Evolutionary conservation across 2,888 invertebrate genomes (phyloP), one percentile per base, ranked within the genome.

Genomic region (Ganaspis brasiliensis): DNA sequence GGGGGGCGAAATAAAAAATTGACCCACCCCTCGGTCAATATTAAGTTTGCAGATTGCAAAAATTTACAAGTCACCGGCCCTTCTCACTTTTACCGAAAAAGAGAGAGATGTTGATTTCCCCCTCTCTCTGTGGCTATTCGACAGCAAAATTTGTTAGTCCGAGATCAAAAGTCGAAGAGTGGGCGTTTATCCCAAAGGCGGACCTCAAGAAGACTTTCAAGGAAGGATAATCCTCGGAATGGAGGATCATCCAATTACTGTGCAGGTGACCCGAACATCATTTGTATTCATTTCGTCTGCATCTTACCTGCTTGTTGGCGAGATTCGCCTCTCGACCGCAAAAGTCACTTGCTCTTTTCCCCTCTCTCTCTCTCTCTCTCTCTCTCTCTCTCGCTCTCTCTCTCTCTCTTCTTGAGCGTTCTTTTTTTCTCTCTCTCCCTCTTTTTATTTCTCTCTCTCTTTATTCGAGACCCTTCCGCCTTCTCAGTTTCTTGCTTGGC

Each of bases 191-290:
- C 59, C 74, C 75, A 61, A n/a, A 79, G 75, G 81, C 81, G 80
- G 75, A 83, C 83, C 84, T 81, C 75, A 76, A 67, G 74, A 76
- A 77, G 72, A 80, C 85, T 81, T 86, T 88, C 82, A 86, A 78
- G 83, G 82, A 75, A 82, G 84, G 87, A 87, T 89, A 86, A 90
- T 89, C 89, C 87, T 80, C 67, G 77, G 85, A 88, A 87, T 87
- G 79, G 84, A 85, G 84, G 85, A 87, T 89, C 87, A 88, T 89
- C 88, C 89, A 90, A 89, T 89, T 90, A 89, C 79, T 80, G 81
- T 82, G 82, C 87, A 87, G 87, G 89, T 89, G 87, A 89, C 87
- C 87, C 83, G 59, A 81, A 81, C 82, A 80, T 89, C 86, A 88
- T 90, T 89, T 89, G 87, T 88, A 89, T 89, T 88, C 86, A 88